phyloP scores from a whole-genome alignment of 92 coral and sea anemone species.

The Parazoanthus swiftii region DNA sequence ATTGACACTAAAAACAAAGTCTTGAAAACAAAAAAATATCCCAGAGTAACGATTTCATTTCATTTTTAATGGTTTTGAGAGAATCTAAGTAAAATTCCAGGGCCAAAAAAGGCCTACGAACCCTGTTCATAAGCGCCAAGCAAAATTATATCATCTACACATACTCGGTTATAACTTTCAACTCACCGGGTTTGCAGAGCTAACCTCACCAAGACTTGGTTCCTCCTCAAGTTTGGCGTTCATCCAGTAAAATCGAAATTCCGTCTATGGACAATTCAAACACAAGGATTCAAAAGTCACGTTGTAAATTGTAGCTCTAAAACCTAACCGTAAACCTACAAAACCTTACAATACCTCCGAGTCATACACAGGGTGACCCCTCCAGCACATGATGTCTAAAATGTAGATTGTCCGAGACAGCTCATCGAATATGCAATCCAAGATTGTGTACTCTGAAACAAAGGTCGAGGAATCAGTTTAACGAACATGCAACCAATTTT shows the following conservation, averaged over 20 bases:
- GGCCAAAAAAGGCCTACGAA: too few relatives aligned
- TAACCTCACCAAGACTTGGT: slow-evolving; percentile 52
- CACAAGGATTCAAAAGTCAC: too few relatives aligned
- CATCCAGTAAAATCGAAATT: slow-evolving; percentile 94
- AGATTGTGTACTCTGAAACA: slow-evolving; percentile 80
- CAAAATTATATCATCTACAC: too few relatives aligned
- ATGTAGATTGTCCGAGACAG: slow-evolving; percentile 68
- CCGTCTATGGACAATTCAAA: slow-evolving; percentile 59
- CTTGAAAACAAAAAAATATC: too few relatives aligned
- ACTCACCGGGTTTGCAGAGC: slow-evolving; percentile 77
- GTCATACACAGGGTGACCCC: slow-evolving; percentile 97
- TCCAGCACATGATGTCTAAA: slow-evolving; percentile 95
- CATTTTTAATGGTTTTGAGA: too few relatives aligned
- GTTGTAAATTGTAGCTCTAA: too few relatives aligned
- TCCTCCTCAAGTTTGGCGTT: slow-evolving; percentile 86
- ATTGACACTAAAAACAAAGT: too few relatives aligned
- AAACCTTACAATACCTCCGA: slow-evolving; percentile 66
- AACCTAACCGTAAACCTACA: too few relatives aligned
- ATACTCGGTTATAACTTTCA: neutral
- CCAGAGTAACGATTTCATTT: too few relatives aligned
- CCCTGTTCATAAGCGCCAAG: too few relatives aligned
- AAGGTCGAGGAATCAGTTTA: neutral
- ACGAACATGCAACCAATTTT: neutral
- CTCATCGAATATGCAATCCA: slow-evolving; percentile 94
- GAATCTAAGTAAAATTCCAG: too few relatives aligned